Percentiles rank a stretch among this genome's conserved stretches.
These are phyloP conservation scores for Grammatotria lemairii DNA, from an alignment of 2,113 vertebrate genomes.

Conservation along the genomic window DNA sequence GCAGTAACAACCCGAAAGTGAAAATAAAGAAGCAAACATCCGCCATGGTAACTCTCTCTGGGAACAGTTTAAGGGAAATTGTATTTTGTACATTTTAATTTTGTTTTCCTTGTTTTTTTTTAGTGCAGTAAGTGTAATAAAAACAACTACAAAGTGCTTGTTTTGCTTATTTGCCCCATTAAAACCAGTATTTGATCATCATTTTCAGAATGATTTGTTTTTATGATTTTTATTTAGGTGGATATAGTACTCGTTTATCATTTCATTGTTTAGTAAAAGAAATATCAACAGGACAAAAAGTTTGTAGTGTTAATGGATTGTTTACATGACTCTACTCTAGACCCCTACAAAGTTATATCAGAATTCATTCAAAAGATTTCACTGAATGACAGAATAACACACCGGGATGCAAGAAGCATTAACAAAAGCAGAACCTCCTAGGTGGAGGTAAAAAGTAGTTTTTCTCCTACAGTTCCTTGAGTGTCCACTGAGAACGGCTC, in stretches of 20 bases:
- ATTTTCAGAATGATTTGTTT: not conserved
- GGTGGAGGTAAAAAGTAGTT: not conserved
- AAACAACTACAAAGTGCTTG: not conserved
- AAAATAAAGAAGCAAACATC: not conserved
- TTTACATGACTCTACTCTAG: not conserved
- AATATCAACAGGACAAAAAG: not conserved
- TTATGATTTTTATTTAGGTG: not conserved
- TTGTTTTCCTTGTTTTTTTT: not conserved
- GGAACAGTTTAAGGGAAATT: not conserved
- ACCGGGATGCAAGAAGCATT: accelerated
- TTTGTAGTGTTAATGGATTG: not conserved
- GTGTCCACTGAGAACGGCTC: not conserved
- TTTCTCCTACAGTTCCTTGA: not conserved
- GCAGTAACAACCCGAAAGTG: not conserved
- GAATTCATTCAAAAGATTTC: not conserved
- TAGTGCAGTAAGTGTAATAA: not conserved
- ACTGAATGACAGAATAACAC: not conserved
- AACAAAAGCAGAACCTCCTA: not conserved
- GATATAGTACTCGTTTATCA: not conserved
- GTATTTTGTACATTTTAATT: not conserved
- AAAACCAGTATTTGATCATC: not conserved
- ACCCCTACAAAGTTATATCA: not conserved
- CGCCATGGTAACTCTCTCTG: not conserved
- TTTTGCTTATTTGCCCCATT: not conserved
- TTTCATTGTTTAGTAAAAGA: not conserved